Percentiles rank a stretch among this genome's conserved stretches.
Evolutionary conservation across 1,140 invertebrate genomes (phyloP).

Genomic region (Cotesia vestalis): DNA sequence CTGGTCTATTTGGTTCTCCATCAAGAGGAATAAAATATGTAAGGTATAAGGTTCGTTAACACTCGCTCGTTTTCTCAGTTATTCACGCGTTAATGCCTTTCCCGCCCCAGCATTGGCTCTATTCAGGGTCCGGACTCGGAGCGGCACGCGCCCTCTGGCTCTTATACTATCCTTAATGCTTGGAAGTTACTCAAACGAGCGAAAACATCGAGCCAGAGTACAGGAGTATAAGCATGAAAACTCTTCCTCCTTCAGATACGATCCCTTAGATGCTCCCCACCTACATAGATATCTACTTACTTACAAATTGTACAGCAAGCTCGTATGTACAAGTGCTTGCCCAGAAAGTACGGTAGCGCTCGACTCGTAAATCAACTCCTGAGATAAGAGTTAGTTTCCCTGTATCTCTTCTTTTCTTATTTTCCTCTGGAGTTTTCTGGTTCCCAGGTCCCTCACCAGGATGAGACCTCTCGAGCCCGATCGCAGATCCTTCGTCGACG

Average conservation of each 20-base stretch:
- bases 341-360: constrained; percentile 20
- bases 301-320: not conserved
- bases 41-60: constrained; percentile 28
- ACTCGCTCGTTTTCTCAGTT: constrained; percentile 6
- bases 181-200: constrained; percentile 35
- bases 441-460: not conserved
- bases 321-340: constrained; percentile 13
- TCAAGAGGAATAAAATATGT: too few species aligned
- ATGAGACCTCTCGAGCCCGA: not conserved
- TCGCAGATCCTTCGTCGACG: constrained; percentile 21
- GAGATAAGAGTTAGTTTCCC: constrained; percentile 35
- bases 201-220: constrained; percentile 31
- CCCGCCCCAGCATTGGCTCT: constrained; percentile 16
- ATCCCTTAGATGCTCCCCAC: not conserved
- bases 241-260: too few species aligned
- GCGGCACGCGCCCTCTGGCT: not conserved
- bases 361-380: constrained; percentile 34
- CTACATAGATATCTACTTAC: not conserved
- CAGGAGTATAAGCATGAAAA: not conserved
- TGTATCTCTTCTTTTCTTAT: constrained; percentile 1
- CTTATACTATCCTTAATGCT: constrained; percentile 13
- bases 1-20: too few species aligned
- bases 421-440: not conserved
- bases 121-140: not conserved
- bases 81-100: not conserved